Conservation (phyloP, 1,140 invertebrate genomes). For the Catajapyx aquilonaris region DNA sequence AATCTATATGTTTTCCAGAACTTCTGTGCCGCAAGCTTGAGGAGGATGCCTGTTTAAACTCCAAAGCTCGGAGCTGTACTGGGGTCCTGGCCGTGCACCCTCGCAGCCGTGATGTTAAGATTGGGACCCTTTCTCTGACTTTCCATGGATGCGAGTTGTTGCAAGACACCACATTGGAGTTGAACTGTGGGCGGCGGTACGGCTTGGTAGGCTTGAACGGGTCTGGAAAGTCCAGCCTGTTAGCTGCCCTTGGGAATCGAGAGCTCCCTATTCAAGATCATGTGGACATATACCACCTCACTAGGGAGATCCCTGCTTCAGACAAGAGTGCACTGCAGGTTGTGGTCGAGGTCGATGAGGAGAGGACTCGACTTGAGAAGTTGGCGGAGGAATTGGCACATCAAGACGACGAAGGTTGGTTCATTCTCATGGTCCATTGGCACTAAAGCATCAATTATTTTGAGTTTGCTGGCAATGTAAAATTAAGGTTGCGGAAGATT, state of each 20-base stretch:
- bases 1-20: no score
- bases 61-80: conserved; percentile 82
- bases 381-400: conserved; percentile 75
- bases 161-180: conserved; percentile 84
- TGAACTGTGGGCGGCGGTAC: conserved; percentile 91
- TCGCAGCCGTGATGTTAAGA: conserved; percentile 86
- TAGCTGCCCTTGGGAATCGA: conserved; percentile 74
- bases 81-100: conserved; percentile 87
- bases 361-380: conserved; percentile 74
- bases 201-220: conserved; percentile 93
- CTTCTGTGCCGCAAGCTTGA: conserved; percentile 70
- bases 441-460: no score
- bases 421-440: no score
- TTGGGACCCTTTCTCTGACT: conserved; percentile 91
- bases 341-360: conserved; percentile 97
- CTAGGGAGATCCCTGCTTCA: conserved; percentile 88
- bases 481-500: no score
- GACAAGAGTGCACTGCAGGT: conserved; percentile 80
- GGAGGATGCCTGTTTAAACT: conserved; percentile 70
- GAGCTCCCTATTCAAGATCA: conserved; percentile 92
- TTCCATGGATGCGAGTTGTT: conserved; percentile 94
- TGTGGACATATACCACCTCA: conserved; percentile 95
- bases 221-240: conserved; percentile 86
- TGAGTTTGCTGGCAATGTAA: no score
- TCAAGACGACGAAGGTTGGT: conserved; percentile 71